phyloP scores from a whole-genome alignment of 2,888 invertebrate species.

The Sminthurinus aureus region DNA sequence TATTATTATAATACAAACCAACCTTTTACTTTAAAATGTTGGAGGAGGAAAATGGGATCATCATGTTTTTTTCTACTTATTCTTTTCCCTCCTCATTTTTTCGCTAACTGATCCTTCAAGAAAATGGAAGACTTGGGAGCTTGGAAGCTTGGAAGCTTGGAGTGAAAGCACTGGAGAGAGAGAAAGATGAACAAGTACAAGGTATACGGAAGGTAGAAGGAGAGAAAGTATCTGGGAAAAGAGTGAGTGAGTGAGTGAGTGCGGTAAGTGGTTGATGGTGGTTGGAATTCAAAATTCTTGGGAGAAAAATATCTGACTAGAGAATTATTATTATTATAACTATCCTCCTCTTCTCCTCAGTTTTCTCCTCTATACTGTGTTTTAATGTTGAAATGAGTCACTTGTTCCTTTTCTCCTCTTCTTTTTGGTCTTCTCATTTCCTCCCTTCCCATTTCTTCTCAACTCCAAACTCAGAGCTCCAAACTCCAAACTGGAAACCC shows the following conservation, averaged over 20 bases:
- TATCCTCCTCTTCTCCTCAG: too few relatives aligned
- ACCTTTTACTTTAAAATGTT: neutral
- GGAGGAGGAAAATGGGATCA: too few relatives aligned
- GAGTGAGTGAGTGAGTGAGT: too few relatives aligned
- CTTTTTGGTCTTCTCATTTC: neutral
- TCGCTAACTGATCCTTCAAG: neutral
- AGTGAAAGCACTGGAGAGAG: slow-evolving; percentile 7
- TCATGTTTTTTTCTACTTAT: neutral
- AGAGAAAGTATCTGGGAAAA: neutral
- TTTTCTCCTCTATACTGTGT: neutral
- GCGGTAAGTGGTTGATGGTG: too few relatives aligned
- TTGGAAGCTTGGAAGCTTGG: too few relatives aligned
- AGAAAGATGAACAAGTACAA: neutral
- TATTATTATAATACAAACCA: neutral
- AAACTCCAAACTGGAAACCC: too few relatives aligned
- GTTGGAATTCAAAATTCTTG: too few relatives aligned
- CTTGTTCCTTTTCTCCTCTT: neutral
- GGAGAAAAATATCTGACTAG: too few relatives aligned
- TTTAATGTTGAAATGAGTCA: neutral
- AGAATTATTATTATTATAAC: too few relatives aligned
- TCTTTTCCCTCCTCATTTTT: neutral
- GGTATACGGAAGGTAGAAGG: neutral
- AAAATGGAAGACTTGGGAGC: too few relatives aligned
- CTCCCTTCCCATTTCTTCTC: neutral
- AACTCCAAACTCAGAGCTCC: too few relatives aligned